Percentiles rank a stretch among this genome's conserved stretches.
These are phyloP conservation scores for Drosophila prosaltans DNA, from an alignment of 1,140 invertebrate species.

Conservation along the genomic window DNA sequence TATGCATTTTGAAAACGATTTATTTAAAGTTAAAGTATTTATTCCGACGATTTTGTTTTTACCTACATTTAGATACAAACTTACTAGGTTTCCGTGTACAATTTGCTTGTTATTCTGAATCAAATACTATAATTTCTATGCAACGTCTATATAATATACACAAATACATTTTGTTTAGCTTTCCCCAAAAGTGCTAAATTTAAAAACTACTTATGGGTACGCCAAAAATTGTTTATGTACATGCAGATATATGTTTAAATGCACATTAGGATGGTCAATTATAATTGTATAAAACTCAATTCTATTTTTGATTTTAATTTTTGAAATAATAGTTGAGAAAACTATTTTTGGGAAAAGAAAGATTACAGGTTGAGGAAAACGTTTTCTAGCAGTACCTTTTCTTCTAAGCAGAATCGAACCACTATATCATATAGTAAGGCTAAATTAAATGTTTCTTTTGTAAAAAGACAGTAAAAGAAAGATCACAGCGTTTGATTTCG, in stretches of 20 bases:
- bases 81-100: conserved; percentile 22
- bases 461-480: no score
- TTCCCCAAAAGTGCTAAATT: conserved; percentile 48
- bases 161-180: conserved; percentile 20
- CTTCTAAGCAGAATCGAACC: no score
- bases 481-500: no score
- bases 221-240: conserved; percentile 17
- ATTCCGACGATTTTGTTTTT: no score
- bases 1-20: background rate
- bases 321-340: no score
- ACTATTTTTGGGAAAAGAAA: no score
- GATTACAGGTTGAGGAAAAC: no score
- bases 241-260: background rate
- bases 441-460: no score
- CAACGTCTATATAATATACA: background rate
- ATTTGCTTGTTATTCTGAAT: background rate
- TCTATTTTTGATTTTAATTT: no score
- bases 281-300: no score
- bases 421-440: no score
- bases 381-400: no score
- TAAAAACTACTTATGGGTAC: conserved; percentile 45
- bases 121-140: conserved; percentile 3
- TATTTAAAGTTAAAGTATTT: background rate
- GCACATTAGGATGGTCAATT: background rate
- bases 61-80: conserved; percentile 22